These are phyloP conservation scores for Beroe forskalii DNA, from an alignment of 37 sponge, comb jelly and placozoan species.

Conservation along the genomic window DNA sequence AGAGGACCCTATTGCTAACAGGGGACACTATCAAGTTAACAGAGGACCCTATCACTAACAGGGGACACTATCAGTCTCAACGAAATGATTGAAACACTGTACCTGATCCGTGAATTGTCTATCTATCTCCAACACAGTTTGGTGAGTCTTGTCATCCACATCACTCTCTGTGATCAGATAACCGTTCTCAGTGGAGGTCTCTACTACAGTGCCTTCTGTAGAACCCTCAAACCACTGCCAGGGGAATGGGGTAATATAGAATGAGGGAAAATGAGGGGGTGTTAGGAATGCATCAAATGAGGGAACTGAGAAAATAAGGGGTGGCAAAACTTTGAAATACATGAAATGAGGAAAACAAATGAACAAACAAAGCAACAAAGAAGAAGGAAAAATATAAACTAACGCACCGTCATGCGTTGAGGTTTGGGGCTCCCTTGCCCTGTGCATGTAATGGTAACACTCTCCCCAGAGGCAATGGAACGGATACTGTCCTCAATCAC, in stretches of 20 bases:
- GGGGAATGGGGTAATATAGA: neutral
- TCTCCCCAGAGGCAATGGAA: neutral
- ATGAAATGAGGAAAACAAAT: neutral
- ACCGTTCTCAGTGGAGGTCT: neutral
- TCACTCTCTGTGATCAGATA: neutral
- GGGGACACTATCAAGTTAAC: too few relatives aligned
- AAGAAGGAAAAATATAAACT: too few relatives aligned
- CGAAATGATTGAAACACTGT: too few relatives aligned
- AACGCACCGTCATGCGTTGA: neutral
- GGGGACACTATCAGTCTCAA: too few relatives aligned
- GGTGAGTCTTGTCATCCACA: neutral
- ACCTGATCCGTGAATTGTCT: neutral
- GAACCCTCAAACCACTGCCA: conserved; percentile 31
- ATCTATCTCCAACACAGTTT: conserved; percentile 19
- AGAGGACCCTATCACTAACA: too few relatives aligned
- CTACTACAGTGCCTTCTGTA: neutral
- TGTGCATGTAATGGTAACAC: conserved; percentile 4
- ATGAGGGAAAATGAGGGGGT: neutral
- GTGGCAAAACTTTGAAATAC: too few relatives aligned
- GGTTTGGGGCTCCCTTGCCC: conserved; percentile 43
- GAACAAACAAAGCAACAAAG: neutral
- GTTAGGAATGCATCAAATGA: neutral
- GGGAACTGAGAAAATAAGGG: too few relatives aligned
- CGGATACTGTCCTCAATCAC: neutral
- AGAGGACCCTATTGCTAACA: too few relatives aligned